Evolutionary conservation across 2,888 invertebrate genomes (phyloP).

Genomic region (Macaria liturata): DNA sequence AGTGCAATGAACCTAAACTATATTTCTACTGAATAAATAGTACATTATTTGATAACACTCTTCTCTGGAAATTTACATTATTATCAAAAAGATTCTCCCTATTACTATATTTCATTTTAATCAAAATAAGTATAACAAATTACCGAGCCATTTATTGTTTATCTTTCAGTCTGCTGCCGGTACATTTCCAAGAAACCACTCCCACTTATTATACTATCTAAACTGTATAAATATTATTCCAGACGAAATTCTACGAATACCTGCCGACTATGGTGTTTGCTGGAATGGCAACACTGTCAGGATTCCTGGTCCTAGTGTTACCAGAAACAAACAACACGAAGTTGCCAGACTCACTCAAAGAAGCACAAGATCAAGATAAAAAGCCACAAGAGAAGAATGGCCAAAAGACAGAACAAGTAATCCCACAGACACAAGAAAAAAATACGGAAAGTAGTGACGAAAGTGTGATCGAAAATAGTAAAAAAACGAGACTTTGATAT

Average conservation of each 20-base stretch:
- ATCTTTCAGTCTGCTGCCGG: too few species aligned
- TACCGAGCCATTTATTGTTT: too few species aligned
- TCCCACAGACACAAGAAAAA: conserved; percentile 16
- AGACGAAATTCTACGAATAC: conserved; percentile 72
- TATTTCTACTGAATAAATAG: too few species aligned
- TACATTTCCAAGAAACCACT: not conserved
- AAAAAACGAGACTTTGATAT: conserved; percentile 29
- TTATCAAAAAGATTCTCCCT: too few species aligned
- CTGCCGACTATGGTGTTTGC: conserved; percentile 85
- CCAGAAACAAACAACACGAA: conserved; percentile 85
- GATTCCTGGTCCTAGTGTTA: conserved; percentile 79
- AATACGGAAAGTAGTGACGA: conserved; percentile 14
- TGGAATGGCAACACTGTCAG: conserved; percentile 79
- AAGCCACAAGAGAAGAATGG: conserved; percentile 41
- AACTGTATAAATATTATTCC: conserved; percentile 33
- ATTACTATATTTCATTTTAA: too few species aligned
- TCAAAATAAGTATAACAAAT: too few species aligned
- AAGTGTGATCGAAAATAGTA: conserved; percentile 8
- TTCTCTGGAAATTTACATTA: too few species aligned
- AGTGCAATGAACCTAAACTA: too few species aligned
- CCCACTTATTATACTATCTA: too few species aligned
- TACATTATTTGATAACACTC: too few species aligned
- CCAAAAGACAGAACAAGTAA: conserved; percentile 4
- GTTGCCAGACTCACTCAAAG: conserved; percentile 84
- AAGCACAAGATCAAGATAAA: conserved; percentile 78